A percentile compares a stretch with the other conserved stretches of the same genome.
Evolutionary conservation across 2,888 invertebrate species (phyloP).

Genomic region (Archips xylosteana): DNA sequence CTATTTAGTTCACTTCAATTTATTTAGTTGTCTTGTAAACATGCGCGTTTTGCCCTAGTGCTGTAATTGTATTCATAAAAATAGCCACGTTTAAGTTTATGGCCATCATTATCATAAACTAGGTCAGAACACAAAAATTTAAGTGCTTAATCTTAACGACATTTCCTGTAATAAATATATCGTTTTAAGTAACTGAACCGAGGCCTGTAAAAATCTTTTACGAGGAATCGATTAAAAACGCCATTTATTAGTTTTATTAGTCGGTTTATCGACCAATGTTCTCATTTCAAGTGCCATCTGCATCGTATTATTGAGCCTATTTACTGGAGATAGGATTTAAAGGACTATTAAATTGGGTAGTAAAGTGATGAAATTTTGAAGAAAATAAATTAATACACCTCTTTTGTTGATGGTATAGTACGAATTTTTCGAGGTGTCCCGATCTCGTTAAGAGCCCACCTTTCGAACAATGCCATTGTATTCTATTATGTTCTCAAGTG

Average conservation of each 20-base stretch:
- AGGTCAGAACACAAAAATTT: conserved; percentile 30
- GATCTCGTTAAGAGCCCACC: no score
- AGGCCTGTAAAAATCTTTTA: conserved; percentile 28
- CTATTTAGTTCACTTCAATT: no score
- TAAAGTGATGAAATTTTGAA: not conserved
- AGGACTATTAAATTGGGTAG: not conserved
- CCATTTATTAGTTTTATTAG: conserved; percentile 20
- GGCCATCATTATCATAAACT: conserved; percentile 15
- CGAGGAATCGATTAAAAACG: conserved; percentile 36
- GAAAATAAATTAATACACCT: no score
- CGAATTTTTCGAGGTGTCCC: no score
- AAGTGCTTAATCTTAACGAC: conserved; percentile 19
- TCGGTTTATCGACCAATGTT: conserved; percentile 24
- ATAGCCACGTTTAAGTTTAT: conserved; percentile 25
- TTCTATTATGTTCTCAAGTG: no score
- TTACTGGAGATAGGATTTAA: conserved; percentile 25
- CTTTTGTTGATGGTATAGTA: no score
- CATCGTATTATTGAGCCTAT: conserved; percentile 17
- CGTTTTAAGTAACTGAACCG: conserved; percentile 29
- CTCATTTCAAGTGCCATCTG: conserved; percentile 21
- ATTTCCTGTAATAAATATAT: conserved; percentile 31
- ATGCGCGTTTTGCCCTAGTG: not conserved
- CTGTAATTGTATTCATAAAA: not conserved
- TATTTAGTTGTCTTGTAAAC: no score
- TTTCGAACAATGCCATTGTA: no score